Conservation (phyloP, 2,113 vertebrate species). For the Hippocampus barbouri region DNA sequence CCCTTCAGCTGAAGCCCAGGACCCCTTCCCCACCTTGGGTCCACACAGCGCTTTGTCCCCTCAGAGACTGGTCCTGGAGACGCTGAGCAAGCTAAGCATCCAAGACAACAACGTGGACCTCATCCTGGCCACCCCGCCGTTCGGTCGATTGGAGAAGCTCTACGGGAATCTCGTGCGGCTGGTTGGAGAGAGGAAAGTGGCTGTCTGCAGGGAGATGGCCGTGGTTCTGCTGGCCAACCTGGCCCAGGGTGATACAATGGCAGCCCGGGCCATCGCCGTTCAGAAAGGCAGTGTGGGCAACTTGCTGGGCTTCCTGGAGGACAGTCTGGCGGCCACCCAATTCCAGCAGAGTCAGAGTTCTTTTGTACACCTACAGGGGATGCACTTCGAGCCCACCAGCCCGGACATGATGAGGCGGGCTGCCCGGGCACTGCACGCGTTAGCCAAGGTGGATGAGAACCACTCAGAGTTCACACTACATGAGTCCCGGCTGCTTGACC, state of each 20-base stretch:
- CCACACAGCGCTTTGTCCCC: conserved; percentile 92
- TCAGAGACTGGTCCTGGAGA: conserved; percentile 98
- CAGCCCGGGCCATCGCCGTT: conserved; percentile 93
- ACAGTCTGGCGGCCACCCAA: conserved; percentile 96
- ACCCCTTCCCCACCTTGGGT: conserved; percentile 93
- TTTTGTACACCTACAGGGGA: conserved; percentile 91
- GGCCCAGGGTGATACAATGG: conserved; percentile 94
- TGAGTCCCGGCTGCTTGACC: conserved; percentile 98
- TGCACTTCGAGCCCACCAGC: conserved; percentile 95
- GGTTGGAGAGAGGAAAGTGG: conserved; percentile 95
- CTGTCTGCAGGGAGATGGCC: conserved; percentile 98
- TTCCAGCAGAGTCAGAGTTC: conserved; percentile 95
- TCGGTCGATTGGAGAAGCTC: conserved; percentile 93
- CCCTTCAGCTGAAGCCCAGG: conserved; percentile 96
- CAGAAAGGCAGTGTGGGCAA: conserved; percentile 98
- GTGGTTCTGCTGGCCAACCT: conserved; percentile 97
- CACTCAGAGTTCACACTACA: conserved; percentile 98
- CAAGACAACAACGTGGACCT: conserved; percentile 99
- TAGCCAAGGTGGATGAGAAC: conserved; percentile 98
- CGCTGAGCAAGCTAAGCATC: conserved; percentile 98
- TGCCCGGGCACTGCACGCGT: conserved; percentile 91
- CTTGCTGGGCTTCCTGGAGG: conserved; percentile 95
- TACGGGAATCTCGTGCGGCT: conserved; percentile 94
- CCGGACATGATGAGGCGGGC: conserved; percentile 99
- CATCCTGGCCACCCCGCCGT: conserved; percentile 94